These are phyloP conservation scores for Erynnis tages DNA, from an alignment of 2,888 invertebrate genomes.

Conservation along the genomic window DNA sequence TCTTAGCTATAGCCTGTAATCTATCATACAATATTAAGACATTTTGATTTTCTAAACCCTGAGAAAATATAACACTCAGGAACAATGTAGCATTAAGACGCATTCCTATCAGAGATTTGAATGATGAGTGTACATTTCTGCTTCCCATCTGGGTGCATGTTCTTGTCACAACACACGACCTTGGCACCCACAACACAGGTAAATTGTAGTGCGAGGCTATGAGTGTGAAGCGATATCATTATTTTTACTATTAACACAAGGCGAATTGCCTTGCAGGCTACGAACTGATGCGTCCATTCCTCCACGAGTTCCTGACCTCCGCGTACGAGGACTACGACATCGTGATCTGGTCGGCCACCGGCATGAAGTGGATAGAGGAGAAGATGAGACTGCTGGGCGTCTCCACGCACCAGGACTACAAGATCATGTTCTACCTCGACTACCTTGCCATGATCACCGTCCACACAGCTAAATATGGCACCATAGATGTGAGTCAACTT, in stretches of 20 bases:
- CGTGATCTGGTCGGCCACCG: constrained; percentile 99
- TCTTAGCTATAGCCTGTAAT: no score
- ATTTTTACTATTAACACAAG: no score
- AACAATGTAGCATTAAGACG: no score
- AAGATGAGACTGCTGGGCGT: constrained; percentile 97
- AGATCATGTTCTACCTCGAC: constrained; percentile 95
- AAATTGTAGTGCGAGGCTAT: background rate
- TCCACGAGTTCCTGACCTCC: constrained; percentile 95
- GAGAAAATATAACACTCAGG: no score
- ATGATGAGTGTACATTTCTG: no score
- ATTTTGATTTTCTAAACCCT: no score
- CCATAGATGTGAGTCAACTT: constrained; percentile 88
- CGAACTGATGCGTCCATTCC: constrained; percentile 96
- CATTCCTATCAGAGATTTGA: no score
- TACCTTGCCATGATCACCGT: constrained; percentile 97
- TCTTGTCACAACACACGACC: no score
- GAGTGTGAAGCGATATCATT: background rate
- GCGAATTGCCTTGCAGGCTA: no score
- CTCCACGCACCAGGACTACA: constrained; percentile 90
- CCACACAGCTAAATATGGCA: constrained; percentile 93
- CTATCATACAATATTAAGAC: no score
- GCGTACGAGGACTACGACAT: constrained; percentile 96
- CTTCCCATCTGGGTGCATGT: no score
- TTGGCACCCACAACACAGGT: no score
- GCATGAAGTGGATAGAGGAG: constrained; percentile 99